phyloP scores from a whole-genome alignment of 2,113 vertebrate species.

The Tragulus kanchil region DNA sequence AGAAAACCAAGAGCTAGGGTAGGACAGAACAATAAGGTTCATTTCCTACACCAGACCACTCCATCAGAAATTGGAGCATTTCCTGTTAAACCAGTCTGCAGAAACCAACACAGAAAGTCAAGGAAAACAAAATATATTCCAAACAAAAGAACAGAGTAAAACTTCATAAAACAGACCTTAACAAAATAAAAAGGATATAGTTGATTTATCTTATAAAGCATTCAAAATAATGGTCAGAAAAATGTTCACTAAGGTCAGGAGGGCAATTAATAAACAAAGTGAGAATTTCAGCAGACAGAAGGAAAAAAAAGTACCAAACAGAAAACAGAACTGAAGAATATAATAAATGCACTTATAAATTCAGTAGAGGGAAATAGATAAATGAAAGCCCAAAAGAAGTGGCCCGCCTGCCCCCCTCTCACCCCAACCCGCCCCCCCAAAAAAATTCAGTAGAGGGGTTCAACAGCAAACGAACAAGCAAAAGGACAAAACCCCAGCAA shows the following conservation, averaged over 20 bases:
- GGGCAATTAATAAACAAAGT: not conserved
- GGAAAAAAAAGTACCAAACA: not conserved
- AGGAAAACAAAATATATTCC: not conserved
- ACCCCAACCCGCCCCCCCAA: no score
- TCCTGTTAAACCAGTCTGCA: not conserved
- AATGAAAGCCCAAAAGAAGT: no score
- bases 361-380: not conserved
- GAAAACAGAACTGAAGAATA: not conserved
- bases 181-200: not conserved
- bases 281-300: not conserved
- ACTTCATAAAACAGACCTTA: not conserved
- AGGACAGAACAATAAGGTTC: not conserved
- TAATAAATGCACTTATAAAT: not conserved
- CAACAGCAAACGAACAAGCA: not conserved
- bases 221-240: not conserved
- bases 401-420: no score
- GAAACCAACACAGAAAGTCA: not conserved
- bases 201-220: not conserved
- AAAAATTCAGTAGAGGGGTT: not conserved
- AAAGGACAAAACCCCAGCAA: not conserved
- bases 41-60: not conserved
- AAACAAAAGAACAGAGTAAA: not conserved
- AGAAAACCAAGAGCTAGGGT: not conserved
- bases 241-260: not conserved
- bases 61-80: not conserved